Percentiles rank a stretch among this genome's conserved stretches.
Evolutionary conservation across 2,113 vertebrate species (phyloP).

Genomic region (Alces alces): DNA sequence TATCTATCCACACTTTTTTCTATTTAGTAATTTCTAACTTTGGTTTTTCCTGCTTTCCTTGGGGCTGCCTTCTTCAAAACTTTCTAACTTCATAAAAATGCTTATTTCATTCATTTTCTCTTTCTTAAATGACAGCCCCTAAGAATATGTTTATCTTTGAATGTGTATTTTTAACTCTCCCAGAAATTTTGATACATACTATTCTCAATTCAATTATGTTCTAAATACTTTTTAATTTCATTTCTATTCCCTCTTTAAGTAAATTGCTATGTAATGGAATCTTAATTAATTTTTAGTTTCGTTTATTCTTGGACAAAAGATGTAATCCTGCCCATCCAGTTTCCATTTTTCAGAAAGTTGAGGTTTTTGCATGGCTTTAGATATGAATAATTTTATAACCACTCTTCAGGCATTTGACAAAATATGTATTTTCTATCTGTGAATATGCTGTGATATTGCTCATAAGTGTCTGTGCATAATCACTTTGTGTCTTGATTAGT

Average conservation of each 20-base stretch:
- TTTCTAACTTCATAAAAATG: neutral
- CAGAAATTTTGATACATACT: neutral
- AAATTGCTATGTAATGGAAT: conserved; percentile 41
- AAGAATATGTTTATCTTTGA: neutral
- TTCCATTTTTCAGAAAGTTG: neutral
- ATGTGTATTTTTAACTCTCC: neutral
- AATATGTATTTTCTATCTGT: neutral
- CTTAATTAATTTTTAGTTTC: conserved; percentile 51
- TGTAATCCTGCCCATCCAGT: neutral
- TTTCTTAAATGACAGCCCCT: neutral
- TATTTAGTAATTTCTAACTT: neutral
- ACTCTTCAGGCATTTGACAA: neutral
- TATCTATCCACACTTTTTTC: neutral
- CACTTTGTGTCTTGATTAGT: neutral
- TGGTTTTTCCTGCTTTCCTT: neutral
- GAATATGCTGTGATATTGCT: neutral
- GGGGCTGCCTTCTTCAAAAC: neutral
- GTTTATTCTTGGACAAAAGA: conserved; percentile 7
- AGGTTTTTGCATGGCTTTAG: neutral
- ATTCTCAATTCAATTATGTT: conserved; percentile 37
- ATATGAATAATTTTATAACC: neutral
- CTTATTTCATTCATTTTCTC: neutral
- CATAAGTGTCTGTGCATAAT: neutral
- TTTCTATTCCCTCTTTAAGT: conserved; percentile 33
- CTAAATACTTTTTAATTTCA: conserved; percentile 40